A percentile compares a stretch with the other conserved stretches of the same genome.
These are phyloP conservation scores for Scleropages formosus DNA, from an alignment of 2,797 vertebrate genomes.

Conservation along the genomic window DNA sequence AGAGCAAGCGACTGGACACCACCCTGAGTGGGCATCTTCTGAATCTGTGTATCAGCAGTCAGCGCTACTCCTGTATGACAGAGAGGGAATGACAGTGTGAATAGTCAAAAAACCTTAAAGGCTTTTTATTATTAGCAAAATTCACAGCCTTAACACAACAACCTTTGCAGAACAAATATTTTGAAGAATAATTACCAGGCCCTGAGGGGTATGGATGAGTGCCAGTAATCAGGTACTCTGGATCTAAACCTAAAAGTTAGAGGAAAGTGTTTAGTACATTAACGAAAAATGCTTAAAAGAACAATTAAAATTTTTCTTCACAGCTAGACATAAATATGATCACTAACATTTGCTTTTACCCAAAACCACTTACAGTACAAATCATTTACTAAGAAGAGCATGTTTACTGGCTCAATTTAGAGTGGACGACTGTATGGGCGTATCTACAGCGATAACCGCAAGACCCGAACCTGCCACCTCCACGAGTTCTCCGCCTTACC, in stretches of 20 bases:
- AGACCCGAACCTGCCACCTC: too few relatives aligned
- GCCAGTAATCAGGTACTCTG: constrained; percentile 92
- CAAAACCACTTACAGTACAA: too few relatives aligned
- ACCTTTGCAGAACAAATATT: neutral
- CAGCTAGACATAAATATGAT: too few relatives aligned
- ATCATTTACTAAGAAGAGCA: too few relatives aligned
- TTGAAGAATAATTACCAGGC: constrained; percentile 70
- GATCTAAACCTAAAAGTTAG: constrained; percentile 70
- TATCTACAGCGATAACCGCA: too few relatives aligned
- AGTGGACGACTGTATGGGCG: too few relatives aligned
- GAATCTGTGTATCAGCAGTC: constrained; percentile 89
- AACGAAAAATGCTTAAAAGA: too few relatives aligned
- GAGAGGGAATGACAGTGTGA: neutral
- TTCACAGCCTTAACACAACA: neutral
- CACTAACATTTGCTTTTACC: too few relatives aligned
- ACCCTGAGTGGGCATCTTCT: constrained; percentile 92
- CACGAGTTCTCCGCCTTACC: too few relatives aligned
- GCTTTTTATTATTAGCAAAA: neutral
- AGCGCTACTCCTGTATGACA: constrained; percentile 79
- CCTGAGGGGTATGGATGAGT: constrained; percentile 95
- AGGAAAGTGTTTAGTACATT: neutral
- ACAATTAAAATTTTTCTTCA: too few relatives aligned
- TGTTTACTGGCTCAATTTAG: too few relatives aligned
- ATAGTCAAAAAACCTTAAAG: too few relatives aligned
- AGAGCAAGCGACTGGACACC: constrained; percentile 86